Evolutionary conservation across 2,888 invertebrate genomes (phyloP).

Genomic region (Balanococcus diminutus): DNA sequence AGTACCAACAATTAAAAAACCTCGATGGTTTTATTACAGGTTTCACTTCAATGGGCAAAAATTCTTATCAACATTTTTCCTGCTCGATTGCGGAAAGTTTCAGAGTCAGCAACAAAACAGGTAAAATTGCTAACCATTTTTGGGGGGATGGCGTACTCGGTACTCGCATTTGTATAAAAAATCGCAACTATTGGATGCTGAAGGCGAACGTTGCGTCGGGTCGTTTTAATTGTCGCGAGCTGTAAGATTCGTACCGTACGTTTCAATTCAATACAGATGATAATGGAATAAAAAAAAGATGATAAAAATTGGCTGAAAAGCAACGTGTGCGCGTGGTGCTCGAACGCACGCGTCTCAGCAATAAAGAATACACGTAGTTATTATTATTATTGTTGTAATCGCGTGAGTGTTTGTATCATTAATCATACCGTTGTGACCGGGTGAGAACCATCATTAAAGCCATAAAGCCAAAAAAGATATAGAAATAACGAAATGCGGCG

Average conservation of each 20-base stretch:
- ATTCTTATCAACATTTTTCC: slow-evolving; percentile 59
- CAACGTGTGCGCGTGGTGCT: slow-evolving; percentile 35
- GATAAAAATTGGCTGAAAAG: slow-evolving; percentile 37
- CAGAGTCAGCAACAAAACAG: slow-evolving; percentile 59
- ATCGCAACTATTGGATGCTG: neutral
- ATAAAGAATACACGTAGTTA: slow-evolving; percentile 44
- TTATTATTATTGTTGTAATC: slow-evolving; percentile 53
- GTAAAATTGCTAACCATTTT: slow-evolving; percentile 56
- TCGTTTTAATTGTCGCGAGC: neutral
- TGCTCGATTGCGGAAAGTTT: slow-evolving; percentile 59
- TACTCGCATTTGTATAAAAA: neutral
- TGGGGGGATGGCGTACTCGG: neutral
- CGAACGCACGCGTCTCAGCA: slow-evolving; percentile 46
- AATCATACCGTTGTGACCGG: slow-evolving; percentile 51
- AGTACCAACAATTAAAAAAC: neutral
- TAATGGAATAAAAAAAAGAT: slow-evolving; percentile 34
- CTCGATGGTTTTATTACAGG: slow-evolving; percentile 56
- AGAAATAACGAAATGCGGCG: slow-evolving; percentile 48
- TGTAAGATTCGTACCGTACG: neutral
- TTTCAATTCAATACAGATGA: neutral
- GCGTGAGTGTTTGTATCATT: slow-evolving; percentile 55
- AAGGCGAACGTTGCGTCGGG: neutral
- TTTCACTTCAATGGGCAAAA: slow-evolving; percentile 58
- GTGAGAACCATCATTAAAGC: slow-evolving; percentile 54
- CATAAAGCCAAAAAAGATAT: slow-evolving; percentile 52